Percentiles rank a stretch among this genome's conserved stretches.
Evolutionary conservation across 2,888 invertebrate genomes (phyloP).

Genomic region (Synergus laeviventris): DNA sequence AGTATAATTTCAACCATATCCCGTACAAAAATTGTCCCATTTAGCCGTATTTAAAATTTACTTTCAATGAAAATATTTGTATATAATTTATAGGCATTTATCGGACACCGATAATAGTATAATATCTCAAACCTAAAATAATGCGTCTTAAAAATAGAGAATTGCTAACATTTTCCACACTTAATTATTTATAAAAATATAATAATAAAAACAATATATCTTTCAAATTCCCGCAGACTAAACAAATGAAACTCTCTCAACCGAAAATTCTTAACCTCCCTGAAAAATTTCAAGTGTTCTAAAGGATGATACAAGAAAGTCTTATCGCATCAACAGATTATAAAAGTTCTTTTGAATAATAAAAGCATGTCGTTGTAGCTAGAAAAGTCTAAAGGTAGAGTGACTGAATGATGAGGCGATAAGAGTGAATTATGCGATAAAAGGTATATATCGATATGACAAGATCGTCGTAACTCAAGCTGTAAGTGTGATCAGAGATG

Average conservation of each 20-base stretch:
- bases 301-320: background rate
- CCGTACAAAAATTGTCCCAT: no score
- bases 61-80: no score
- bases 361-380: background rate
- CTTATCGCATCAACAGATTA: background rate
- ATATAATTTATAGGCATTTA: no score
- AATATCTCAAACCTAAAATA: no score
- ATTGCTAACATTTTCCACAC: no score
- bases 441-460: slow-evolving; percentile 26
- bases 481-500: slow-evolving; percentile 1
- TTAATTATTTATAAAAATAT: no score
- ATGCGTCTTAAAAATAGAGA: no score
- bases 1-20: background rate
- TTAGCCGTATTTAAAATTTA: no score
- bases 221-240: background rate
- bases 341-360: background rate
- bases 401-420: slow-evolving; percentile 3
- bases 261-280: background rate
- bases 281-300: slow-evolving; percentile 2
- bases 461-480: background rate
- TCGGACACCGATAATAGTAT: no score
- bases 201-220: no score
- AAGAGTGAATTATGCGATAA: slow-evolving; percentile 5
- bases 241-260: background rate
- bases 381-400: background rate